These are phyloP conservation scores for Epinotia ramella DNA, from an alignment of 2,888 invertebrate species.

Conservation along the genomic window DNA sequence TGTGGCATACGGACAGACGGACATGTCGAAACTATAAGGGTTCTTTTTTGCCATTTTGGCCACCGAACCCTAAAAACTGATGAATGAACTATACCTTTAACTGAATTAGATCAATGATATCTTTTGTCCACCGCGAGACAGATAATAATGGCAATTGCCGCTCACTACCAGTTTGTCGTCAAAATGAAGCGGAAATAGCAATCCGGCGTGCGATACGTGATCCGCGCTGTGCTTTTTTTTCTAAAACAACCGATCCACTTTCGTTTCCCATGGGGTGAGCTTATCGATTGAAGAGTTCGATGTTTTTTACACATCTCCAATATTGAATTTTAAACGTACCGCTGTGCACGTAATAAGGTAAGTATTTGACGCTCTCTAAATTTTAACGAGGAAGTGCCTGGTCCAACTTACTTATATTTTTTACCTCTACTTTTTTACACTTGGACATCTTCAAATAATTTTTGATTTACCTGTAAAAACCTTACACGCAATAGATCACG, in stretches of 20 bases:
- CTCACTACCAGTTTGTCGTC: conserved; percentile 75
- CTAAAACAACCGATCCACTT: conserved; percentile 71
- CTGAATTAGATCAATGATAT: conserved; percentile 7
- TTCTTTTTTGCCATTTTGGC: too few relatives aligned
- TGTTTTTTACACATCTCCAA: conserved; percentile 57
- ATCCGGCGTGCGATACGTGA: conserved; percentile 77
- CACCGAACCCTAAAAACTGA: background rate
- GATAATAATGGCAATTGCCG: conserved; percentile 50
- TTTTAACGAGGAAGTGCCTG: conserved; percentile 49
- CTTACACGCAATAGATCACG: background rate
- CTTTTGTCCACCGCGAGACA: conserved; percentile 4
- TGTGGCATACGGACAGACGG: too few relatives aligned
- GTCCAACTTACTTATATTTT: conserved; percentile 8
- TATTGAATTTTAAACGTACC: conserved; percentile 67
- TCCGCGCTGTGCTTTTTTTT: conserved; percentile 73
- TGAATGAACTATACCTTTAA: conserved; percentile 1
- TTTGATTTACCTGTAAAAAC: conserved; percentile 11
- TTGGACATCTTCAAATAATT: conserved; percentile 11
- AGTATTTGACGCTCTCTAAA: conserved; percentile 49
- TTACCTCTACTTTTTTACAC: conserved; percentile 14
- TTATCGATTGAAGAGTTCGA: conserved; percentile 56
- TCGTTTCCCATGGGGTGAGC: conserved; percentile 67
- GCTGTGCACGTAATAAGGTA: conserved; percentile 58
- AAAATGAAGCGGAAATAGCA: conserved; percentile 81
- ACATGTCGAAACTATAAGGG: too few relatives aligned